These are phyloP conservation scores for Lottia scabra DNA, from an alignment of 2,888 invertebrate species.

Conservation along the genomic window DNA sequence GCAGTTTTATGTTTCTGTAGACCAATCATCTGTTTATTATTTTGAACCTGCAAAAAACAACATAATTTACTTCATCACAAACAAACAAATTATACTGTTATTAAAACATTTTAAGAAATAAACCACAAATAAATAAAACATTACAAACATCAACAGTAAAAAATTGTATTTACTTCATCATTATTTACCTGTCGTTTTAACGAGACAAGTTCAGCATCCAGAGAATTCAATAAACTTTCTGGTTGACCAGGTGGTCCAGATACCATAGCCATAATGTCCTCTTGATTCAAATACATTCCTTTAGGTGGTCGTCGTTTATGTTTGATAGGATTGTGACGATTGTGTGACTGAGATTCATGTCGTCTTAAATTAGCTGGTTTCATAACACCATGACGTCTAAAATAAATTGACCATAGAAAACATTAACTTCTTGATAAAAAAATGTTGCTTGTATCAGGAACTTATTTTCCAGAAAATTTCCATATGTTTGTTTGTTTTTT, in stretches of 20 bases:
- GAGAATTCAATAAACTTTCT: conserved; percentile 87
- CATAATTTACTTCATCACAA: not conserved
- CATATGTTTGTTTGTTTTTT: too few relatives aligned
- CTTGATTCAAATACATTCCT: conserved; percentile 97
- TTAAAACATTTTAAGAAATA: not conserved
- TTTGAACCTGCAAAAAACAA: conserved; percentile 81
- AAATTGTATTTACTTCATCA: conserved; percentile 3
- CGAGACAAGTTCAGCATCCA: conserved; percentile 93
- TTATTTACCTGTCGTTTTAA: conserved; percentile 94
- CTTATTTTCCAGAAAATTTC: too few relatives aligned
- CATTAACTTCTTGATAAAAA: too few relatives aligned
- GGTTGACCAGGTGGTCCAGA: conserved; percentile 81
- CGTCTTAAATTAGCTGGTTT: conserved; percentile 54
- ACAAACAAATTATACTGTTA: not conserved
- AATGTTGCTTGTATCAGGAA: too few relatives aligned
- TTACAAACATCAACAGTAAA: not conserved
- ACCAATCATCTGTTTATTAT: conserved; percentile 92
- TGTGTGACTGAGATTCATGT: conserved; percentile 53
- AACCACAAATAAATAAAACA: not conserved
- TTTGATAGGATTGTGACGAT: conserved; percentile 58
- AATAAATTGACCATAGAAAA: conserved; percentile 4
- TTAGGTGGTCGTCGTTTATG: conserved; percentile 86
- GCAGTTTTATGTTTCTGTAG: conserved; percentile 83
- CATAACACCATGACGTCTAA: conserved; percentile 60
- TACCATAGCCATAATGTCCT: conserved; percentile 93